A percentile compares a stretch with the other conserved stretches of the same genome.
Evolutionary conservation across 2,797 vertebrate species (phyloP).

Genomic region (Pterois miles): DNA sequence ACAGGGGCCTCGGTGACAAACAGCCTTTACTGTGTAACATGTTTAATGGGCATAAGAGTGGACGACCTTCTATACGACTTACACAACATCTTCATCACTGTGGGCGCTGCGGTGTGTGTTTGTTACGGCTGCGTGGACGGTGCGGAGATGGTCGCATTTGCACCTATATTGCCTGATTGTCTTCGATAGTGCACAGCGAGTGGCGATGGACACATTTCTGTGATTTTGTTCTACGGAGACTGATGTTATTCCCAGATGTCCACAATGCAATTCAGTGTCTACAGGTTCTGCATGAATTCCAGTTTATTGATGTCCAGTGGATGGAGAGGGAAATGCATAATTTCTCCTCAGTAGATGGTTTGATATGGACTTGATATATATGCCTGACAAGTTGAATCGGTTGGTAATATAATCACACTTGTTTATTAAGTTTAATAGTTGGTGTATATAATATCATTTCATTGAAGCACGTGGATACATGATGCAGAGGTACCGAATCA

Average conservation of each 20-base stretch:
- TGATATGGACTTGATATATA: not conserved
- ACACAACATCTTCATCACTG: constrained; percentile 61
- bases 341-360: not conserved
- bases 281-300: constrained; percentile 5
- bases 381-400: not conserved
- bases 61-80: constrained; percentile 63
- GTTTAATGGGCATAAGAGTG: constrained; percentile 57
- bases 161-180: constrained; percentile 17
- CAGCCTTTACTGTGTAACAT: constrained; percentile 55
- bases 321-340: not conserved
- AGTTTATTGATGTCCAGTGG: constrained; percentile 3
- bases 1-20: constrained; percentile 56
- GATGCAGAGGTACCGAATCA: not conserved
- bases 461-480: not conserved
- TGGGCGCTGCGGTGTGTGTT: not conserved
- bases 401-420: not conserved
- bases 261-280: not conserved
- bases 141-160: constrained; percentile 4
- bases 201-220: not conserved
- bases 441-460: not conserved
- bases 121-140: not conserved
- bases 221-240: not conserved
- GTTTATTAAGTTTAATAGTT: not conserved
- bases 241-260: not conserved
- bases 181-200: constrained; percentile 2